Percentiles rank a stretch among this genome's conserved stretches.
Evolutionary conservation across 30 jellyfish, hydroid and myxozoan genomes (phyloP).

Genomic region (Clytia hemisphaerica): DNA sequence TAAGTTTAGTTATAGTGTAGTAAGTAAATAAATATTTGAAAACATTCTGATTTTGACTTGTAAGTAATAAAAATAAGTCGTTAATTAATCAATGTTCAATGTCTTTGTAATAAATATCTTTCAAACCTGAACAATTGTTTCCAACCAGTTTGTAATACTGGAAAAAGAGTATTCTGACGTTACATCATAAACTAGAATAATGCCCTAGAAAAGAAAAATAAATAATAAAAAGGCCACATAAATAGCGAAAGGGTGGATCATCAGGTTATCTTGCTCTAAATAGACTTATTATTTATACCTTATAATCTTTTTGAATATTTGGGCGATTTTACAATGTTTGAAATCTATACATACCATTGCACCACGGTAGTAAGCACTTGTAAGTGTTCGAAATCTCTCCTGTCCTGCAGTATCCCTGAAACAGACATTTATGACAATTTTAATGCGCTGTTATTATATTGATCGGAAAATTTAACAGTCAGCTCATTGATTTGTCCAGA

Average conservation of each 20-base stretch:
- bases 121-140: constrained; percentile 46
- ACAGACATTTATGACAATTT: not conserved
- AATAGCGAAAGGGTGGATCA: not conserved
- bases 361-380: constrained; percentile 78
- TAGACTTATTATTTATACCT: too few relatives aligned
- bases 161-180: constrained; percentile 40
- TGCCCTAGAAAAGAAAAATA: constrained; percentile 38
- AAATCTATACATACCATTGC: constrained; percentile 51
- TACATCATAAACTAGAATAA: constrained; percentile 64
- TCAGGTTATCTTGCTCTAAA: not conserved
- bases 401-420: constrained; percentile 85
- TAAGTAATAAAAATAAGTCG: not conserved
- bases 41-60: not conserved
- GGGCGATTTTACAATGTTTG: not conserved
- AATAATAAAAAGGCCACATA: too few relatives aligned
- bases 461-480: too few relatives aligned
- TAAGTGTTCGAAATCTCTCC: constrained; percentile 64
- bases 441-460: too few relatives aligned
- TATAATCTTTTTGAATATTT: not conserved
- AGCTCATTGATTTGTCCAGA: too few relatives aligned
- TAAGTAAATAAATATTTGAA: not conserved
- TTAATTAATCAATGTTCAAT: not conserved
- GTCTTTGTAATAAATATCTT: not conserved
- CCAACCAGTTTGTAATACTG: constrained; percentile 54
- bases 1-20: too few relatives aligned